phyloP scores from a whole-genome alignment of 2,113 vertebrate species.

The Nyctibius bracteatus region DNA sequence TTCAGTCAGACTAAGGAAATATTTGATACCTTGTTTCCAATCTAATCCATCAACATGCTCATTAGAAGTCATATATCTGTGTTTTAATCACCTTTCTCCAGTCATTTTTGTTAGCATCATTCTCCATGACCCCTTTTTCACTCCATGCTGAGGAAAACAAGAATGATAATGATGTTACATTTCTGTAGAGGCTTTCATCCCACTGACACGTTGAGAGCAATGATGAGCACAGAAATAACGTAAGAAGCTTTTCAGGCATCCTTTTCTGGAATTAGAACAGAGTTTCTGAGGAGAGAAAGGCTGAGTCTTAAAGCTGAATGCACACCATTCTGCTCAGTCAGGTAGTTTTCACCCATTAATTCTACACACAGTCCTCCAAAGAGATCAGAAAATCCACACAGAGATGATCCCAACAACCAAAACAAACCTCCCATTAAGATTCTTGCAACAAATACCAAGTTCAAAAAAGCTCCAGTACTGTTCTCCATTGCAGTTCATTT shows the following conservation, averaged over 20 bases:
- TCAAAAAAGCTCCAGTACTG: background rate
- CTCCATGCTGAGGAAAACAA: constrained; percentile 22
- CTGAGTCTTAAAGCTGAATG: background rate
- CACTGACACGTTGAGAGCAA: constrained; percentile 29
- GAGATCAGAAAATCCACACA: background rate
- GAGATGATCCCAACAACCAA: background rate
- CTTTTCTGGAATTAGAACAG: background rate
- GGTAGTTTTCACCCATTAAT: background rate
- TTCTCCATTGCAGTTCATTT: background rate
- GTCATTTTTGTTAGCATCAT: background rate
- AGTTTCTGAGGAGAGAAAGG: background rate
- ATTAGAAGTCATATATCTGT: background rate
- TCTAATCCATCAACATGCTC: background rate
- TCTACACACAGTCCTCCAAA: background rate
- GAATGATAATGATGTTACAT: constrained; percentile 25
- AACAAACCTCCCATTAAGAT: background rate
- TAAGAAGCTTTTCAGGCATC: constrained; percentile 10
- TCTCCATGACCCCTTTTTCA: constrained; percentile 11
- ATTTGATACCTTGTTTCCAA: background rate
- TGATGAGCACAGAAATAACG: constrained; percentile 29
- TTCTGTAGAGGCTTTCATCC: constrained; percentile 41
- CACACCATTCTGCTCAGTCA: background rate
- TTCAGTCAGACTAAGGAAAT: background rate
- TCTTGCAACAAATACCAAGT: background rate
- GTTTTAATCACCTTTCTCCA: background rate